Percentiles rank a stretch among this genome's conserved stretches.
Evolutionary conservation across 2,797 vertebrate species (phyloP).

Genomic region (Xyrichtys novacula): DNA sequence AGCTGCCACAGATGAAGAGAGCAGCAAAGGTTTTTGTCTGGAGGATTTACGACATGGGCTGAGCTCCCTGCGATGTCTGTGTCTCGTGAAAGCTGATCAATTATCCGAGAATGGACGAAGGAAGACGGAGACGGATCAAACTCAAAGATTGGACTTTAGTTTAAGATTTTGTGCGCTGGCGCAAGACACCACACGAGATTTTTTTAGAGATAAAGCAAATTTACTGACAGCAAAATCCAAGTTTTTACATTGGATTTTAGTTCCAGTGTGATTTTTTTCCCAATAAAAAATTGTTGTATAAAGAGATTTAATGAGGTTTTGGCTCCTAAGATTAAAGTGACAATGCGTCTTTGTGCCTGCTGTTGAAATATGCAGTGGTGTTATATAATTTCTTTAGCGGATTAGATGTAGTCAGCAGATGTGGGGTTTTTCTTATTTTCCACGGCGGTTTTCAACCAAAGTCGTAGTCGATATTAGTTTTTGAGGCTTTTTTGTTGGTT

Average conservation of each 20-base stretch:
- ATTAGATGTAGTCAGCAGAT: constrained; percentile 41
- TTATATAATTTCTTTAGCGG: constrained; percentile 18
- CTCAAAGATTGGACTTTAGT: constrained; percentile 9
- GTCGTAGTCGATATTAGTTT: constrained; percentile 3
- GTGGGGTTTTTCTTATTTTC: constrained; percentile 23
- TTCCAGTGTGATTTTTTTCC: not conserved
- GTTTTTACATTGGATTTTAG: constrained; percentile 1
- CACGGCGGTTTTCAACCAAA: constrained; percentile 31
- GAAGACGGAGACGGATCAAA: constrained; percentile 52
- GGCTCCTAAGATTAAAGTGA: not conserved
- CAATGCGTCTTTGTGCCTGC: constrained; percentile 15
- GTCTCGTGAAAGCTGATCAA: constrained; percentile 52
- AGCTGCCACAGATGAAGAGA: constrained; percentile 54
- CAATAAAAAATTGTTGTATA: not conserved
- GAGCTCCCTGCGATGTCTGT: constrained; percentile 67
- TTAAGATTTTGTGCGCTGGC: constrained; percentile 30
- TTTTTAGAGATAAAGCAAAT: constrained; percentile 20
- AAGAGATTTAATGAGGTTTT: not conserved
- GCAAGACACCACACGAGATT: constrained; percentile 14
- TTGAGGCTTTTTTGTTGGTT: constrained; percentile 3
- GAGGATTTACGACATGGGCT: constrained; percentile 80
- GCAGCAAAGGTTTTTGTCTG: constrained; percentile 47
- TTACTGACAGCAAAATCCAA: constrained; percentile 10
- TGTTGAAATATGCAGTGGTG: constrained; percentile 6
- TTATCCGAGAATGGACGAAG: constrained; percentile 66